Conservation (phyloP, 2,113 vertebrate genomes). For the Lota lota region DNA sequence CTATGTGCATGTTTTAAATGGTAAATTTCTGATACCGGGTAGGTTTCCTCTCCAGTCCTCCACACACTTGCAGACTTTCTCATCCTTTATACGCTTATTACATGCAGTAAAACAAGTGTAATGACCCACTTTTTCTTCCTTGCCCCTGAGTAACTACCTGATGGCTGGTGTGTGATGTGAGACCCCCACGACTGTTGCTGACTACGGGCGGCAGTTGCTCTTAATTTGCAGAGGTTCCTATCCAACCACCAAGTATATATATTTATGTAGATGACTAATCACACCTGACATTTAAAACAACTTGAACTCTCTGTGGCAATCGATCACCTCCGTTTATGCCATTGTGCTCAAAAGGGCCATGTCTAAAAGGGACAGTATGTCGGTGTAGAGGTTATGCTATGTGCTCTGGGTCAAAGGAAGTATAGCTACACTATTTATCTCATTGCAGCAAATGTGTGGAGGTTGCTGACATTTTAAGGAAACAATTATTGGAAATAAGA, state of each 20-base stretch:
- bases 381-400: too few species aligned
- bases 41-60: constrained; percentile 17
- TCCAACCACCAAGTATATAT: constrained; percentile 68
- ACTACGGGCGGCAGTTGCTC: constrained; percentile 69
- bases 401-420: too few species aligned
- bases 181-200: constrained; percentile 69
- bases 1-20: too few species aligned
- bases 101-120: constrained; percentile 60
- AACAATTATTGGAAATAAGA: too few species aligned
- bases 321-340: constrained; percentile 74
- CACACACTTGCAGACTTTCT: constrained; percentile 29
- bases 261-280: constrained; percentile 82
- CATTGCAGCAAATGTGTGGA: too few species aligned
- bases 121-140: constrained; percentile 71
- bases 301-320: constrained; percentile 71
- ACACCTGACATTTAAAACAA: constrained; percentile 78
- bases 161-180: constrained; percentile 38
- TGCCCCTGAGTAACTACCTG: constrained; percentile 15
- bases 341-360: constrained; percentile 70
- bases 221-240: constrained; percentile 69
- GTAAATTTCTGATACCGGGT: constrained; percentile 29
- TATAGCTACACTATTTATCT: too few species aligned
- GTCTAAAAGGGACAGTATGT: constrained; percentile 27
- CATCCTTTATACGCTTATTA: constrained; percentile 35
- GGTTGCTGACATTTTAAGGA: too few species aligned